A percentile compares a stretch with the other conserved stretches of the same genome.
Evolutionary conservation across 1,140 invertebrate genomes (phyloP).

Genomic region (Amphibalanus amphitrite): DNA sequence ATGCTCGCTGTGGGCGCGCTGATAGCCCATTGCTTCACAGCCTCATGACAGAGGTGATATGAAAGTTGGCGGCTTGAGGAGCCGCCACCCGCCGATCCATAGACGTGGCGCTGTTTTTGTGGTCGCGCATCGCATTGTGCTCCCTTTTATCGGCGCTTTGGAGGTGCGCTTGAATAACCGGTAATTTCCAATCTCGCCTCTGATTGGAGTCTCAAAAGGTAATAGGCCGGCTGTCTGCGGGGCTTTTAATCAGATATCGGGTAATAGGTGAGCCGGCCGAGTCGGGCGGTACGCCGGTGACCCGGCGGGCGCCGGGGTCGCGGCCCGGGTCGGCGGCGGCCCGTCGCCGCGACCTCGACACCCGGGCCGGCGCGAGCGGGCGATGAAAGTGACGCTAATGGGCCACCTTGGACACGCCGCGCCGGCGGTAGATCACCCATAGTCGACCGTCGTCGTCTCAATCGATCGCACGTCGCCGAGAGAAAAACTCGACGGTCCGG

Average conservation of each 20-base stretch:
- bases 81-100: too few species aligned
- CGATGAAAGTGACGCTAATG: background rate
- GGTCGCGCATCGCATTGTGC: background rate
- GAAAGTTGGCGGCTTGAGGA: background rate
- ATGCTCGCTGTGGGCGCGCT: too few species aligned
- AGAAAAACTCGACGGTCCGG: background rate
- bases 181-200: background rate
- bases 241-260: background rate
- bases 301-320: background rate
- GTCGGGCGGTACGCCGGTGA: background rate
- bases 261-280: background rate
- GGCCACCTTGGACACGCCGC: background rate
- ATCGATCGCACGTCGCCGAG: background rate
- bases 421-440: background rate
- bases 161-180: background rate
- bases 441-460: background rate
- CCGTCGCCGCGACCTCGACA: background rate
- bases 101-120: background rate
- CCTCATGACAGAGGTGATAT: background rate
- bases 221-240: background rate
- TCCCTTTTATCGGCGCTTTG: background rate
- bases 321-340: background rate
- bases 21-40: too few species aligned
- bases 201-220: background rate
- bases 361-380: background rate